Base-by-base conservation (phyloP, 2,797 vertebrate genomes). In the Margarornis squamiger region DNA sequence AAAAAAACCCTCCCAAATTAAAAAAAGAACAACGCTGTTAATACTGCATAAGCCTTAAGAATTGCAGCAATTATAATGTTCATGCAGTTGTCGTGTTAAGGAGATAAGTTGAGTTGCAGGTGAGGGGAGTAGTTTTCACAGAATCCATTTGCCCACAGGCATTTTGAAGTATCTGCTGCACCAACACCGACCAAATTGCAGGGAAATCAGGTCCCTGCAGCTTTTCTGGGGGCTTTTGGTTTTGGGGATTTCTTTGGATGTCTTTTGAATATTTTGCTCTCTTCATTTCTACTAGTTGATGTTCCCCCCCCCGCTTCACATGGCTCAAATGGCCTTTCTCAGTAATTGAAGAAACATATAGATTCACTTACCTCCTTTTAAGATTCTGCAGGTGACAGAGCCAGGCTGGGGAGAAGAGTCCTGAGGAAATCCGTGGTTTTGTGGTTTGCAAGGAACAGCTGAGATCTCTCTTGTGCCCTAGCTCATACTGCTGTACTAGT, bases 1-100 rank as follows among this genome's bases (percentile, higher is more conserved):
- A 2, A 51, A 10, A 57, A 80, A 59, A n/a, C 10, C 21, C 21
- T 14, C 45, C 6, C 30, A 36, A 36, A 58, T 51, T 12, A 20
- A 45, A 45, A 52, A 48, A 45, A 72, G 21, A 67, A 55, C 62
- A 24, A 43, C 58, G 48, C 38, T 62, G 66, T 84, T 96, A 93
- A 93, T 95, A 78, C 48, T 86, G 66, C 74, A 59, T 62, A 73
- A 95, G 32, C 32, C 30, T 71, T 74, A 92, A 88, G 63, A 84
- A 73, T 7, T 84, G 74, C 43, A 55, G 76, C 63, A 84, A 68
- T 90, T 86, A 55, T 6, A 23, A n/a, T 36, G 58, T 30, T 90
- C 32, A 5, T 41, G 26, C 51, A 86, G 90, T 65, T 68, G 75
- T 45, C 0, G 2, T 41, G 49, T 26, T 32, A 30, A 34, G 38